Conservation (phyloP, 2,888 invertebrate genomes). For the Ophion obscuratus region DNA sequence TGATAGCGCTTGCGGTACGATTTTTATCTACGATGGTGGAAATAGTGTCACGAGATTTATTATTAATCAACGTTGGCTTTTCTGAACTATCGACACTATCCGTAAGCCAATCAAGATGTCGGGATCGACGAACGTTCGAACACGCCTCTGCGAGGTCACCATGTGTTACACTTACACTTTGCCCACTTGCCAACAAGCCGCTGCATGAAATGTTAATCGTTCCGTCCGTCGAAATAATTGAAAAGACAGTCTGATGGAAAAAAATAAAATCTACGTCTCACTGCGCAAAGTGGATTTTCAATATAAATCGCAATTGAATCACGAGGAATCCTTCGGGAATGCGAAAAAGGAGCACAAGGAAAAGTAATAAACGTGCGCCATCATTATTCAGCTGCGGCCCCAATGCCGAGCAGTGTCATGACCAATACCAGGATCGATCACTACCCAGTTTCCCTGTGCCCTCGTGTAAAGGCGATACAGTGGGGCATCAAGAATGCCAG, state of each 20-base stretch:
- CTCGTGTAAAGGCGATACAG: too few relatives aligned
- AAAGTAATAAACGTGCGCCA: not conserved
- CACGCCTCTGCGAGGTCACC: constrained; percentile 33
- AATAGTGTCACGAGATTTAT: constrained; percentile 27
- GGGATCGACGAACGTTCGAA: constrained; percentile 51
- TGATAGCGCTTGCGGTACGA: constrained; percentile 8
- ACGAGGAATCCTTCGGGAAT: not conserved
- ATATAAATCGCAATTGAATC: not conserved
- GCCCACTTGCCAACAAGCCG: not conserved
- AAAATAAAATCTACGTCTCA: not conserved
- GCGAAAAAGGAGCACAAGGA: not conserved
- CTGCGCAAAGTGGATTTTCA: not conserved
- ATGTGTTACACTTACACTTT: not conserved
- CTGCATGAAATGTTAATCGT: not conserved
- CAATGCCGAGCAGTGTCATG: too few relatives aligned
- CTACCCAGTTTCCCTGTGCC: too few relatives aligned
- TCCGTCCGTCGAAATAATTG: not conserved
- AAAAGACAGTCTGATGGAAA: not conserved
- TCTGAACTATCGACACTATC: constrained; percentile 24
- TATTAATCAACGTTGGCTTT: constrained; percentile 22
- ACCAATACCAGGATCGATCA: too few relatives aligned
- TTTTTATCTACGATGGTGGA: constrained; percentile 22
- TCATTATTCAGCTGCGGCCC: not conserved
- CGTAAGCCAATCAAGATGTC: constrained; percentile 2
- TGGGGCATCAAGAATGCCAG: too few relatives aligned